A percentile compares a stretch with the other conserved stretches of the same genome.
Evolutionary conservation across 2,113 vertebrate species (phyloP).

Genomic region (Quiscalus mexicanus): DNA sequence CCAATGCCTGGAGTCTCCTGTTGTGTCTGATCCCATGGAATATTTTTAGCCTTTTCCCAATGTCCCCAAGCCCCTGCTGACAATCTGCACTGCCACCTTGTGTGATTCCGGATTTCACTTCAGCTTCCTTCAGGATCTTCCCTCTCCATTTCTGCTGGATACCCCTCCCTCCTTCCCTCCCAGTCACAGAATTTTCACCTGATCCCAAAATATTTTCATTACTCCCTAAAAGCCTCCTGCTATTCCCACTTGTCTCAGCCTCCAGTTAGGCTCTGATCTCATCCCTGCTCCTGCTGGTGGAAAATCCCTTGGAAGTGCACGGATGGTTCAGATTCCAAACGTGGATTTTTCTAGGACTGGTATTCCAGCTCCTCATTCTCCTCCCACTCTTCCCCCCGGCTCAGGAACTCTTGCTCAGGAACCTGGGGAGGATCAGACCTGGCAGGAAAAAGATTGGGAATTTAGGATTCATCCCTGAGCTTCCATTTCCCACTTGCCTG

Average conservation of each 20-base stretch:
- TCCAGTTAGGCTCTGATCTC: neutral
- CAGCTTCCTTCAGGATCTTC: neutral
- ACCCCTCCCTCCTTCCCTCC: neutral
- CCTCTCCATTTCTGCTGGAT: accelerated
- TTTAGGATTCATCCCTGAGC: neutral
- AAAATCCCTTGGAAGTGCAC: neutral
- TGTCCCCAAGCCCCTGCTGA: neutral
- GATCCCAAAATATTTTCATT: neutral
- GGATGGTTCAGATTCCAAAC: neutral
- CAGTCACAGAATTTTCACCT: neutral
- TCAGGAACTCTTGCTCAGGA: neutral
- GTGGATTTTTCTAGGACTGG: accelerated
- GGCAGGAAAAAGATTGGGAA: neutral
- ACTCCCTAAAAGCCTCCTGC: neutral
- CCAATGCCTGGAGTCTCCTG: neutral
- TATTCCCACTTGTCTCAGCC: neutral
- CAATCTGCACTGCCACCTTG: conserved; percentile 68
- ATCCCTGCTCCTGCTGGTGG: neutral
- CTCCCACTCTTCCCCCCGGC: neutral
- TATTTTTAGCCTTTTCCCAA: neutral
- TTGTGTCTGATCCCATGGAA: neutral
- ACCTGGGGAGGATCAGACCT: neutral
- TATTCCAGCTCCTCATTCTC: neutral
- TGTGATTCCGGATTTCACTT: neutral
- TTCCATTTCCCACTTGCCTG: neutral